phyloP scores from a whole-genome alignment of 2,113 vertebrate genomes.

The Paracyprichromis sp. region DNA sequence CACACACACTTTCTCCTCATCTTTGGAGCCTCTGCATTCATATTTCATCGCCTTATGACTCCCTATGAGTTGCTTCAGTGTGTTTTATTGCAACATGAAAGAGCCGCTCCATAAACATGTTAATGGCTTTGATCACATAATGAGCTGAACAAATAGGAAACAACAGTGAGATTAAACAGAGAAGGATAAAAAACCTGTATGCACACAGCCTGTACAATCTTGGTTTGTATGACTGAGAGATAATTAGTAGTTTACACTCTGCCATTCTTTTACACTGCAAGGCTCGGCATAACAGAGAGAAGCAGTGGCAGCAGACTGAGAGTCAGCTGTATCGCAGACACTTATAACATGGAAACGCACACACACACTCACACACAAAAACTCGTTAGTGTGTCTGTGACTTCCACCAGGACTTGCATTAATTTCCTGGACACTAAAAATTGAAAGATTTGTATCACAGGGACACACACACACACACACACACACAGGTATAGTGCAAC shows the following conservation, averaged over 20 bases:
- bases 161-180: constrained; percentile 55
- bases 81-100: constrained; percentile 61
- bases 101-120: constrained; percentile 54
- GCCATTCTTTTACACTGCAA: constrained; percentile 24
- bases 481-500: background rate
- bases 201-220: constrained; percentile 13
- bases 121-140: constrained; percentile 67
- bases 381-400: background rate
- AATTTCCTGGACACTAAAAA: background rate
- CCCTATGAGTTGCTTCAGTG: constrained; percentile 22
- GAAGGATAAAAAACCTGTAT: constrained; percentile 6
- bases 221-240: constrained; percentile 38
- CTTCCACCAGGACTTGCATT: background rate
- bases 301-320: background rate
- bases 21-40: constrained; percentile 20
- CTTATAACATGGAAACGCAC: background rate
- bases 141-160: constrained; percentile 64
- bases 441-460: background rate
- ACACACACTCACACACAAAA: background rate
- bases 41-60: constrained; percentile 46
- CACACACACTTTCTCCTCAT: background rate
- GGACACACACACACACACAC: background rate
- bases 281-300: constrained; percentile 28
- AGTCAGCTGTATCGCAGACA: background rate
- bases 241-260: constrained; percentile 53